Base-by-base conservation (phyloP, 2,888 invertebrate species). In the Pogonocherus hispidulus region DNA sequence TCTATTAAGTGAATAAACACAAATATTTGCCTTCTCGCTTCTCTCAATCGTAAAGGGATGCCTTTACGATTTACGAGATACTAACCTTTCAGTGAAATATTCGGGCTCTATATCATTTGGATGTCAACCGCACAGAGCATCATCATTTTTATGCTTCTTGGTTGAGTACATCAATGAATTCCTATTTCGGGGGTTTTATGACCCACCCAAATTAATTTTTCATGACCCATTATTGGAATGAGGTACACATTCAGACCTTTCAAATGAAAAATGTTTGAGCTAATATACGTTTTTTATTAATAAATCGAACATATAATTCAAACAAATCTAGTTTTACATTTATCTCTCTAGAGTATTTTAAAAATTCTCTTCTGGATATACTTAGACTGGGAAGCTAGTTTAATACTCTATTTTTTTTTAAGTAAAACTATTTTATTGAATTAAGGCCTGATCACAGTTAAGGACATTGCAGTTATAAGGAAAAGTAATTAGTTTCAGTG, bases 1-100 rank as follows among this genome's bases (percentile, higher is more conserved):
- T 62, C 35, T 62, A 51, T 62, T 62, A 62, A 51, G 37, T 16
- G 51, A 62, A 62, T 62, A 37, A 62, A 62, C 49, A 49, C 62
- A 62, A 62, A 62, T 62, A 51, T 62, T 62, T 62, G 37, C 62
- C 27, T 51, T 62, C 35, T 14, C 62, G 51, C 51, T 37, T 37
- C 51, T 47, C 47, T 18, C 47, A 37, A n/a, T 51, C 62, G 51
- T 51, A 62, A 37, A 62, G 51, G 51, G 49, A 49, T 35, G 60
- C 49, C 35, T 32, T 59, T 23, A 14, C 47, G 59, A 37, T 51
- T 51, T 62, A 51, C 62, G 62, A 37, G 18, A 19, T 14, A 22
- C 20, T 11, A 37, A 37, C n/a, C 35, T 49, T 49, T 22, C 19
- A 23, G n/a, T 37, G 62, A 32, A 60, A 62, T 62, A 35, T 62